A percentile compares a stretch with the other conserved stretches of the same genome.
These are phyloP conservation scores for Mobula hypostoma DNA, from an alignment of 2,113 vertebrate species.

Conservation along the genomic window DNA sequence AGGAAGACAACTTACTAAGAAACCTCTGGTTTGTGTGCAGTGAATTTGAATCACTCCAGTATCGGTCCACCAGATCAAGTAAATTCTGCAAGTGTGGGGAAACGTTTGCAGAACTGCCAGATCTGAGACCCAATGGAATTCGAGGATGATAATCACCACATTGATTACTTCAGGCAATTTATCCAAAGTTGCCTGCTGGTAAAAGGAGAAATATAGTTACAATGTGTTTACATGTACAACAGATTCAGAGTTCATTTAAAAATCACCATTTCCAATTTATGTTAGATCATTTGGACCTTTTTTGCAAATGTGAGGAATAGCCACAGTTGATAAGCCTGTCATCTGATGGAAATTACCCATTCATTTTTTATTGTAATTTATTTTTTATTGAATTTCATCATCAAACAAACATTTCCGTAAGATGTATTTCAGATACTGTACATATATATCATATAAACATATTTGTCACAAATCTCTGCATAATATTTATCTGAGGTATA, in stretches of 20 bases:
- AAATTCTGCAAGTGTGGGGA: constrained; percentile 52
- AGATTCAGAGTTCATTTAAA: not conserved
- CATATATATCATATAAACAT: too few species aligned
- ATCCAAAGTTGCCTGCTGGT: not conserved
- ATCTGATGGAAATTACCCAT: not conserved
- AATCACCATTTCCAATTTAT: not conserved
- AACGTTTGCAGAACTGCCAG: constrained; percentile 46
- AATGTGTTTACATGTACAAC: not conserved
- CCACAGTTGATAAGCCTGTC: not conserved
- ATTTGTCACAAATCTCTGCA: too few species aligned
- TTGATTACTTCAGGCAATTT: constrained; percentile 23
- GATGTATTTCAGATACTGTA: too few species aligned
- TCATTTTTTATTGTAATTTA: not conserved
- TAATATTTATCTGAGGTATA: too few species aligned
- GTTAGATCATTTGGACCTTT: not conserved
- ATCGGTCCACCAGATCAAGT: constrained; percentile 57
- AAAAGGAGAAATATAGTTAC: not conserved
- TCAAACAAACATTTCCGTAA: too few species aligned
- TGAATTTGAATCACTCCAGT: constrained; percentile 57
- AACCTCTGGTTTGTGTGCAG: constrained; percentile 60
- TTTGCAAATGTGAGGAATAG: not conserved
- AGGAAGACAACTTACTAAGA: constrained; percentile 47
- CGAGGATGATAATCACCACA: not conserved
- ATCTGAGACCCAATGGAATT: not conserved
- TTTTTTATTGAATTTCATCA: too few species aligned